These are phyloP conservation scores for Amphimedon queenslandica DNA, from an alignment of 37 sponge, comb jelly and placozoan species.

Conservation along the genomic window DNA sequence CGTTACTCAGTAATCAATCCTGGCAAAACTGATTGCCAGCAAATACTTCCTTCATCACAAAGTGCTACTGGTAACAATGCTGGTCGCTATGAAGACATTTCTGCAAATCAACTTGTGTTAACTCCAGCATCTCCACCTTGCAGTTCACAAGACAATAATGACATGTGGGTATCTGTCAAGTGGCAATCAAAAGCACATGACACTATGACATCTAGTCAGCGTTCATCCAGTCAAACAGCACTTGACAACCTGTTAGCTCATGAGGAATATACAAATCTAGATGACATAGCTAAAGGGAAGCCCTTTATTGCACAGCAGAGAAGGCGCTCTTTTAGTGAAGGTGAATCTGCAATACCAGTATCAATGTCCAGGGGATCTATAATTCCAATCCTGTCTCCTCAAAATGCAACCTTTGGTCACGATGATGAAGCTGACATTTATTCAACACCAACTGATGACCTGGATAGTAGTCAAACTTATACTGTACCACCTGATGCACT, in stretches of 20 bases:
- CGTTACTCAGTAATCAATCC: background rate
- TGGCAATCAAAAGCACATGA: conserved; percentile 8
- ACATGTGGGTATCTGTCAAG: conserved; percentile 45
- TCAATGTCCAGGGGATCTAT: conserved; percentile 8
- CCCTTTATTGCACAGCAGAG: conserved; percentile 16
- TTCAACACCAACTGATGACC: background rate
- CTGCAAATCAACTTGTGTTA: background rate
- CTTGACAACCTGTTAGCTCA: background rate
- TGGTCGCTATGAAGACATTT: background rate
- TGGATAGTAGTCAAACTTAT: background rate
- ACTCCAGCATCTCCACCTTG: conserved; percentile 8
- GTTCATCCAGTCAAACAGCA: conserved; percentile 1
- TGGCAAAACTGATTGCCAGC: background rate
- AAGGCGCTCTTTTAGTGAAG: conserved; percentile 51
- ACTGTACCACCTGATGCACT: background rate
- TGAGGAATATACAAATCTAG: conserved; percentile 39
- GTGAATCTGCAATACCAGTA: background rate
- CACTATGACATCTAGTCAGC: background rate
- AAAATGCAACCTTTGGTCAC: background rate
- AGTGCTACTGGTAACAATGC: background rate
- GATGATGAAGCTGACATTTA: background rate
- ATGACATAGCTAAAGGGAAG: conserved; percentile 21
- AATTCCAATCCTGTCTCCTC: background rate
- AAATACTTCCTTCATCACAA: background rate
- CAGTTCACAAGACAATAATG: conserved; percentile 39